Percentiles rank a stretch among this genome's conserved stretches.
phyloP scores from a whole-genome alignment of 2,888 invertebrate species.

The Drosophila mettleri region DNA sequence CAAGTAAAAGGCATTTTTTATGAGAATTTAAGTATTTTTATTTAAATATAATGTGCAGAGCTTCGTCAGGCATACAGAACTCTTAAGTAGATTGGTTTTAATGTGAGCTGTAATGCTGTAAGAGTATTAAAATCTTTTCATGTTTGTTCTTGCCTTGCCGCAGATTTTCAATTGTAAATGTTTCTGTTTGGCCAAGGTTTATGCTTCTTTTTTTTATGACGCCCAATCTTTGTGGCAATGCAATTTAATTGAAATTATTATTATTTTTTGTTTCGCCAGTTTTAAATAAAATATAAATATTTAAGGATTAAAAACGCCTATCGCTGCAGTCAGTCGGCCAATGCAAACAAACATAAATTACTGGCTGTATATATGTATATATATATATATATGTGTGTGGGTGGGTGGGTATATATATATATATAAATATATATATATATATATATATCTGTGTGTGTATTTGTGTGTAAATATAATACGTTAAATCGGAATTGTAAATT shows the following conservation, averaged over 20 bases:
- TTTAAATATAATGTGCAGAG: background rate
- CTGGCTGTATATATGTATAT: constrained; percentile 44
- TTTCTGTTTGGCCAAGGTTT: constrained; percentile 1
- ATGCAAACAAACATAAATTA: constrained; percentile 55
- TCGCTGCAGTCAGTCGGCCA: constrained; percentile 5
- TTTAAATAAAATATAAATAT: constrained; percentile 24
- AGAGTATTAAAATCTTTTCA: background rate
- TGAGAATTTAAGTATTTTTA: background rate
- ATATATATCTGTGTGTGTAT: background rate
- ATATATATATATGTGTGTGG: background rate
- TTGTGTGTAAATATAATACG: constrained; percentile 51
- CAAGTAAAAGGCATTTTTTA: no score
- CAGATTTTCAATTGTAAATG: background rate
- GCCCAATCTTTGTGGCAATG: constrained; percentile 15
- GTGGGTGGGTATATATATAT: background rate
- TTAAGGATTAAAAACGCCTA: constrained; percentile 28
- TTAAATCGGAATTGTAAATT: constrained; percentile 69
- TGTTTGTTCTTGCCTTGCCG: background rate
- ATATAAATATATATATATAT: constrained; percentile 53
- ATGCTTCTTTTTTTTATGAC: background rate
- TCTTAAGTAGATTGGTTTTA: constrained; percentile 4
- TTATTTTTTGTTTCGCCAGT: constrained; percentile 24
- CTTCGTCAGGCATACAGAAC: background rate
- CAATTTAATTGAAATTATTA: constrained; percentile 26
- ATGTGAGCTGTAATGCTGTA: background rate